Conservation (phyloP, 2,888 invertebrate genomes). For the Drosophila koepferae region DNA sequence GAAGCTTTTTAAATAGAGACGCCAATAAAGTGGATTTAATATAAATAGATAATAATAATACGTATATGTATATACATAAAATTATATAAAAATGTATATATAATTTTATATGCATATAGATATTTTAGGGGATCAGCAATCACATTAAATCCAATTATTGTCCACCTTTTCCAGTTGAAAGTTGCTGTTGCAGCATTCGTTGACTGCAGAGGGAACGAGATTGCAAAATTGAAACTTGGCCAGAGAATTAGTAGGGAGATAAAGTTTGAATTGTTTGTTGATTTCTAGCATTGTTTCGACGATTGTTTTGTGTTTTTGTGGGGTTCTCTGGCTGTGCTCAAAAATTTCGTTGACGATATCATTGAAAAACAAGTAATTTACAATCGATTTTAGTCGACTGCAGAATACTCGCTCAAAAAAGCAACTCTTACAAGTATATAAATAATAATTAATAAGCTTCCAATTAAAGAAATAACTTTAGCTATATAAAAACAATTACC, state of each 20-base stretch:
- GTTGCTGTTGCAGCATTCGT: background rate
- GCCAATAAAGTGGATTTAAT: no score
- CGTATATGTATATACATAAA: background rate
- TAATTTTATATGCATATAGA: background rate
- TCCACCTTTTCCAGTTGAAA: background rate
- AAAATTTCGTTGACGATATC: conserved; percentile 53
- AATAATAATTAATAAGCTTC: no score
- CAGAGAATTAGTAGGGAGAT: conserved; percentile 2
- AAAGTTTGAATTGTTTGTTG: conserved; percentile 57
- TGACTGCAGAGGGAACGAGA: background rate
- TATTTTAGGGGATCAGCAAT: background rate
- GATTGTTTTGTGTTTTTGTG: conserved; percentile 10
- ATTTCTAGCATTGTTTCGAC: conserved; percentile 44
- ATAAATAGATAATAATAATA: background rate
- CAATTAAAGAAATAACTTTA: no score
- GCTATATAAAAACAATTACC: no score
- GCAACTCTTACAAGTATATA: no score
- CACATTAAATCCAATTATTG: background rate
- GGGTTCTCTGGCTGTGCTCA: conserved; percentile 34
- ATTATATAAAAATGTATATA: background rate
- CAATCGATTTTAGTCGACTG: background rate
- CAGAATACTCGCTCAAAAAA: background rate
- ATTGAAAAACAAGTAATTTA: conserved; percentile 19
- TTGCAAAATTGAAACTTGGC: conserved; percentile 21
- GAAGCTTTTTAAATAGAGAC: no score